Evolutionary conservation across 2,113 vertebrate species (phyloP), one percentile per base, ranked within the genome.

Genomic region (Telmatochromis bifrenatus): DNA sequence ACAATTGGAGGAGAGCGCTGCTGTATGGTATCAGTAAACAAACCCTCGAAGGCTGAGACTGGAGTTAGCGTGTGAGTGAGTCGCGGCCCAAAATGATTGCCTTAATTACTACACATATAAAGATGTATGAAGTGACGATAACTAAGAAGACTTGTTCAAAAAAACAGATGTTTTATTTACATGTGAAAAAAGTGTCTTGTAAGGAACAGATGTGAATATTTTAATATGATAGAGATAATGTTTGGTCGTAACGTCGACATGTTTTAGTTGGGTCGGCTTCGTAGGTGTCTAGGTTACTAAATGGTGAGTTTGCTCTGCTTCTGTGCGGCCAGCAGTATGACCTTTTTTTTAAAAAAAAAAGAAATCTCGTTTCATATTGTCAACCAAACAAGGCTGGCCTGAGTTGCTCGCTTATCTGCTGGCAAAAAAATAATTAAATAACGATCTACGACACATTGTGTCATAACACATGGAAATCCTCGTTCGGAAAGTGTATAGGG

Each of bases 121-220:
- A 94, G 95, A 95, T 91, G 94, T 95, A 95, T 84, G 92, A 90
- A 88, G 94, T 84, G 93, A 96, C 26, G 88, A 91, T 86, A 37
- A 89, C 87, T 89, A 89, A 93, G 94, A 96, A 96, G 94, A 95
- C 95, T 96, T 96, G 94, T 84, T 65, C 2, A 65, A 68, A 37
- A 65, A 68, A 21, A 65, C 70, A 60, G 84, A 93, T 93, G 92
- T 94, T 94, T 96, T 95, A 92, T 94, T 95, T 95, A 95, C 88
- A 81, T 94, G 96, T 97, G 93, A 94, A 92, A 92, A 94, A 94
- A 95, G 95, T 96, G 96, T 96, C 94, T 96, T 95, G 94, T 95
- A 94, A 93, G 93, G 93, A 95, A 93, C 93, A 96, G 94, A 96
- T 95, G 96, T 96, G 94, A 96, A 96, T 97, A 96, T 96, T 97